Evolutionary conservation across 2,113 vertebrate species (phyloP).

Genomic region (Notiomystis cincta): DNA sequence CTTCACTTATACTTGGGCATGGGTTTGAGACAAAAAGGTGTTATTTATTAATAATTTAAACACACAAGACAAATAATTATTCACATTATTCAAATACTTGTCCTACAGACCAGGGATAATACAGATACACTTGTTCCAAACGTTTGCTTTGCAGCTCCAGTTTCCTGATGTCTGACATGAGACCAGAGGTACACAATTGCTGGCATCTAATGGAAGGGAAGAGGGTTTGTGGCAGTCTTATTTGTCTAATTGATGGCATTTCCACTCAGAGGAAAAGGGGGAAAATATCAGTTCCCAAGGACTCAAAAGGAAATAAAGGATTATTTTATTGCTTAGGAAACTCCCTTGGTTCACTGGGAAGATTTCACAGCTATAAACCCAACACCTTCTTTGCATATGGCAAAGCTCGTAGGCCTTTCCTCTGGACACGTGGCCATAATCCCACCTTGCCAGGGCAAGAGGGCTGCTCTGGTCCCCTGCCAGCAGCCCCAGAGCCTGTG

Average conservation of each 20-base stretch:
- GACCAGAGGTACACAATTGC: rapidly evolving
- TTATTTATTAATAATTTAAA: background rate
- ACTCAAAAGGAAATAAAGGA: background rate
- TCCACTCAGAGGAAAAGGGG: background rate
- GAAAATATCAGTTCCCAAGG: background rate
- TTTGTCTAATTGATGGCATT: background rate
- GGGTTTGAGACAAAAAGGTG: background rate
- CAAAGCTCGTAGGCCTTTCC: background rate
- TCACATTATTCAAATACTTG: background rate
- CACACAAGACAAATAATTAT: background rate
- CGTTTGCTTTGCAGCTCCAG: background rate
- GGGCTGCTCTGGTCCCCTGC: background rate
- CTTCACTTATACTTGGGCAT: background rate
- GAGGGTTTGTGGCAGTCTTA: background rate
- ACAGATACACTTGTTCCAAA: background rate
- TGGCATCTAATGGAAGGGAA: background rate
- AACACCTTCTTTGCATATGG: background rate
- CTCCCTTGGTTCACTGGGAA: background rate
- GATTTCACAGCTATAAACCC: background rate
- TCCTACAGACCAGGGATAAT: background rate
- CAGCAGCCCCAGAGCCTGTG: rapidly evolving
- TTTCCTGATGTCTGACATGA: background rate
- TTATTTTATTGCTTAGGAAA: background rate
- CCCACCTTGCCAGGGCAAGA: background rate
- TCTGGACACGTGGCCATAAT: background rate